phyloP scores from a whole-genome alignment of 2,113 vertebrate genomes.

The Pampusana beccarii region DNA sequence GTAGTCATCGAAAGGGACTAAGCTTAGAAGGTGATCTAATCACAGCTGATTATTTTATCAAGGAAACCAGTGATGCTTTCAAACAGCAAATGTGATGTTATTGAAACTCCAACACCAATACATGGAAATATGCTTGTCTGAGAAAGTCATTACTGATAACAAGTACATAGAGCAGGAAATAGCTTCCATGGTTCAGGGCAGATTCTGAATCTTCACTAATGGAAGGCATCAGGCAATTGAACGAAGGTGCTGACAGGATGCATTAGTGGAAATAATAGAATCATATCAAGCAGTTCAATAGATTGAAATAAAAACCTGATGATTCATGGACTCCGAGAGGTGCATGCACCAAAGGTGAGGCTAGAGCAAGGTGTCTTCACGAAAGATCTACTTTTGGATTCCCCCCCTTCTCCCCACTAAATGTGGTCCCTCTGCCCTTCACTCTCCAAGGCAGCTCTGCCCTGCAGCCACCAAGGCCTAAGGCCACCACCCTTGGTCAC shows the following conservation, averaged over 20 bases:
- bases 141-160: neutral
- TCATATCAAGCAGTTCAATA: neutral
- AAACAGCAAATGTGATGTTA: neutral
- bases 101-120: neutral
- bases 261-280: neutral
- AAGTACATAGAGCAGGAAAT: neutral
- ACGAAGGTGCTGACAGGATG: neutral
- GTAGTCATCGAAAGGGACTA: accelerated
- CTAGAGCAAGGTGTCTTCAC: neutral
- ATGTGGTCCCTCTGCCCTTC: neutral
- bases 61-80: slow-evolving; percentile 3
- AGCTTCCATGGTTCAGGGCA: neutral
- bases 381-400: too few relatives aligned
- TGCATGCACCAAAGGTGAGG: neutral
- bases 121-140: neutral
- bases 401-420: neutral
- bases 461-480: neutral
- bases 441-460: neutral
- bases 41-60: neutral
- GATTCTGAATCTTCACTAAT: neutral
- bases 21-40: neutral
- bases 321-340: neutral
- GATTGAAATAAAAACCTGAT: neutral
- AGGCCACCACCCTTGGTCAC: accelerated
- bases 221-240: neutral